Percentiles rank a stretch among this genome's conserved stretches.
Conservation (phyloP, 2,113 vertebrate genomes). For the Oceanites oceanicus region DNA sequence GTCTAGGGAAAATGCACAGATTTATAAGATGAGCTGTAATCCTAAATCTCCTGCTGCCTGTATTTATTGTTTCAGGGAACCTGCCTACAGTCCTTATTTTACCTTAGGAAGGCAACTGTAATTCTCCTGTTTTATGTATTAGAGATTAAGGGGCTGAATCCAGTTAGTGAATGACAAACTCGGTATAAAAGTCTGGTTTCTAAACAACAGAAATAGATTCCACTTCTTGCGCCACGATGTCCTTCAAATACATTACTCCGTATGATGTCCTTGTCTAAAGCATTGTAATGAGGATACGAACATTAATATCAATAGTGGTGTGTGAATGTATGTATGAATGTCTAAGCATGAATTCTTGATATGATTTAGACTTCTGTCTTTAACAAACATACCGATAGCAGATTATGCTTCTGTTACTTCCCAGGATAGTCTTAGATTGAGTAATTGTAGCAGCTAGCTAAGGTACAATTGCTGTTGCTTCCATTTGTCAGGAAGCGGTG, state of each 20-base stretch:
- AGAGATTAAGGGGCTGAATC: background rate
- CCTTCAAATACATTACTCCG: background rate
- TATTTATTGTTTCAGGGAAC: constrained; percentile 4
- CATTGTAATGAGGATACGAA: background rate
- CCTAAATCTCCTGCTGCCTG: constrained; percentile 12
- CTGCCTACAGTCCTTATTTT: background rate
- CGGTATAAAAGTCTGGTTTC: background rate
- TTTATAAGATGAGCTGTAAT: constrained; percentile 12
- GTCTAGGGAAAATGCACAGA: background rate
- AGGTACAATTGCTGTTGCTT: background rate
- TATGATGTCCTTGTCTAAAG: background rate
- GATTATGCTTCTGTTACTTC: background rate
- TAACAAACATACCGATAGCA: background rate
- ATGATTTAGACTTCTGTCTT: background rate
- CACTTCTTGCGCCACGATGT: background rate
- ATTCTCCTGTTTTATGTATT: background rate
- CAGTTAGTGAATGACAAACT: background rate
- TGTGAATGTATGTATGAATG: background rate
- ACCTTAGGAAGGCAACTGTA: background rate
- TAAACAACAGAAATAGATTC: background rate
- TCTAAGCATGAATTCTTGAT: background rate
- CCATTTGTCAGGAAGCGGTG: background rate
- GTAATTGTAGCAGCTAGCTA: background rate
- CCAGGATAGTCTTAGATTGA: background rate
- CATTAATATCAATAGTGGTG: background rate